These are phyloP conservation scores for Sylvietta virens DNA, from an alignment of 2,113 vertebrate species.

Conservation along the genomic window DNA sequence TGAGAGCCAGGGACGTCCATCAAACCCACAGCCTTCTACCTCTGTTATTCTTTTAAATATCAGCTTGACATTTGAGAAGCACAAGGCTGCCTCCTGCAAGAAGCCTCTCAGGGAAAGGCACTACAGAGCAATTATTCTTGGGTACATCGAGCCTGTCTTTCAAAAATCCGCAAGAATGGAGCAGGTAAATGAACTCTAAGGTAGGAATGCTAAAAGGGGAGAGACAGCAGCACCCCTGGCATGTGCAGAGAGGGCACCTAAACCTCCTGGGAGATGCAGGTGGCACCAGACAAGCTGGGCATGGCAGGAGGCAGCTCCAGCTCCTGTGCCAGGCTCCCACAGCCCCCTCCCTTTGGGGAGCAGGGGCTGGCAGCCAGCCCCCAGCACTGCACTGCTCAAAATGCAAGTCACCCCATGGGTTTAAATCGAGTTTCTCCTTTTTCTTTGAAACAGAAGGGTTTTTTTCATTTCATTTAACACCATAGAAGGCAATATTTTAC, in stretches of 20 bases:
- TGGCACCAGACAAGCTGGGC: not conserved
- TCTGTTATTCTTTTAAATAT: not conserved
- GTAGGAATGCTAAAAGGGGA: not conserved
- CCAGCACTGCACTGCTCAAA: not conserved
- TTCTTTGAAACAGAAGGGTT: not conserved
- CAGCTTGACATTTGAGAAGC: not conserved
- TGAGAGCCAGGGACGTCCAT: not conserved
- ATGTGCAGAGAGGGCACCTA: not conserved
- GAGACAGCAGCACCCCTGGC: not conserved
- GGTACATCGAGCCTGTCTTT: not conserved
- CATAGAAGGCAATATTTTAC: not conserved
- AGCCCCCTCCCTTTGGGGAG: not conserved
- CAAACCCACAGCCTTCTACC: not conserved
- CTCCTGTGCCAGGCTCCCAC: not conserved
- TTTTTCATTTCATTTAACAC: not conserved
- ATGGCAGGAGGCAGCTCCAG: not conserved
- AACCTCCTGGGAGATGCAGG: not conserved
- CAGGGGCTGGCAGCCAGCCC: not conserved
- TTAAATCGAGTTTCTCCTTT: not conserved
- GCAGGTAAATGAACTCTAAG: not conserved
- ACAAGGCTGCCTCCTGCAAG: not conserved
- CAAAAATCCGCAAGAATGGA: not conserved
- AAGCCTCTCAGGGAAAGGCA: not conserved
- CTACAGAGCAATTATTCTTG: not conserved
- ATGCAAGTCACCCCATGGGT: not conserved